Evolutionary conservation across 2,888 invertebrate species (phyloP).

Genomic region (Agrochola macilenta): DNA sequence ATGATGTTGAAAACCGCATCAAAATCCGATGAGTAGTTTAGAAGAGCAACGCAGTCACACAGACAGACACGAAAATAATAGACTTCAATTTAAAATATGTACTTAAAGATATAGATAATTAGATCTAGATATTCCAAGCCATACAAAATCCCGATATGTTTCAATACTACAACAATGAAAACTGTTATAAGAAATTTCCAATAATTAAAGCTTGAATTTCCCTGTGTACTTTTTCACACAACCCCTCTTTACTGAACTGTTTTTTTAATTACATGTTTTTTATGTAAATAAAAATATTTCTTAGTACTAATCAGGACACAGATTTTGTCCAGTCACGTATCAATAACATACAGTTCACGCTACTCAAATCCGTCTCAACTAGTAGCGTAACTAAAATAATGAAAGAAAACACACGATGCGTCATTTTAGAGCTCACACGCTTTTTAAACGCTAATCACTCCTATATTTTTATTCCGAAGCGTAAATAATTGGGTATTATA

Average conservation of each 20-base stretch:
- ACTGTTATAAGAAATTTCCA: not conserved
- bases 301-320: not conserved
- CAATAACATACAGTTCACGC: not conserved
- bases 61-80: no score
- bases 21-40: no score
- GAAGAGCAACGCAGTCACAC: no score
- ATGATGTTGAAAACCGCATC: no score
- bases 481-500: constrained; percentile 71
- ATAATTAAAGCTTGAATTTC: not conserved
- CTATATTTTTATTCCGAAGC: constrained; percentile 72
- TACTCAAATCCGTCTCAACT: not conserved
- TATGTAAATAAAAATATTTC: no score
- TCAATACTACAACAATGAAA: no score
- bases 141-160: not conserved
- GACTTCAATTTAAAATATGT: no score
- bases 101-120: no score
- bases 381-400: not conserved
- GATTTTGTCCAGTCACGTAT: not conserved
- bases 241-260: not conserved
- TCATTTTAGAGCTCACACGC: constrained; percentile 65
- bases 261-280: no score
- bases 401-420: constrained; percentile 41
- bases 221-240: not conserved
- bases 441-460: constrained; percentile 73
- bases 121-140: not conserved